Evolutionary conservation across 2,888 invertebrate genomes (phyloP).

Genomic region (Meiosimyza decipiens): DNA sequence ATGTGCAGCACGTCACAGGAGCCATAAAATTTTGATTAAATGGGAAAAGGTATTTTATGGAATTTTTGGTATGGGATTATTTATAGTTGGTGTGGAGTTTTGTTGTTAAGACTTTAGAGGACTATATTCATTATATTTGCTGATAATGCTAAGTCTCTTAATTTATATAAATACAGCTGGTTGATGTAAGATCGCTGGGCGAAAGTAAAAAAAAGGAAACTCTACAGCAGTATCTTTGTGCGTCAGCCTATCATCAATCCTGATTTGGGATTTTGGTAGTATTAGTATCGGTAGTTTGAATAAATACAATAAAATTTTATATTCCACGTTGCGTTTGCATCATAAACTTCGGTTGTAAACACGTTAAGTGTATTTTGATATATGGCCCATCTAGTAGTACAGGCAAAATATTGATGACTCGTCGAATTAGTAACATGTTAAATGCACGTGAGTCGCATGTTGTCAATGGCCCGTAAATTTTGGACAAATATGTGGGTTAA

Average conservation of each 20-base stretch:
- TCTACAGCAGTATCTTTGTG: constrained; percentile 70
- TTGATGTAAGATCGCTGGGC: constrained; percentile 80
- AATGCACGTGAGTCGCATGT: constrained; percentile 99
- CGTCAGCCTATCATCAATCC: constrained; percentile 97
- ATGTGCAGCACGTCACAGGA: constrained; percentile 72
- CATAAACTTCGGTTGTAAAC: constrained; percentile 97
- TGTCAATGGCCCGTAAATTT: constrained; percentile 98
- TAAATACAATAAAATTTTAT: constrained; percentile 95
- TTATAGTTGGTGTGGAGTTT: constrained; percentile 69
- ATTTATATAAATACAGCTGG: too few species aligned
- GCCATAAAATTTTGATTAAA: constrained; percentile 94
- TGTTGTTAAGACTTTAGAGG: too few species aligned
- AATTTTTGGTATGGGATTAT: constrained; percentile 90
- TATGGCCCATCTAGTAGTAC: constrained; percentile 99
- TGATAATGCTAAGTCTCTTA: too few species aligned
- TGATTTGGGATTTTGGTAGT: constrained; percentile 98
- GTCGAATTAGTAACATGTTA: constrained; percentile 98
- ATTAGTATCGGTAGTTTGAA: constrained; percentile 99
- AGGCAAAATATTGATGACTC: constrained; percentile 98
- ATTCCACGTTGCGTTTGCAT: constrained; percentile 97
- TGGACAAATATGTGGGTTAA: constrained; percentile 78
- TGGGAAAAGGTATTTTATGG: constrained; percentile 92
- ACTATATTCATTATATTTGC: too few species aligned
- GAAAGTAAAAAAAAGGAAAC: constrained; percentile 77
- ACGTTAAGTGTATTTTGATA: constrained; percentile 96